phyloP scores from a whole-genome alignment of 92 coral and sea anemone species.

The Parazoanthus darwini region DNA sequence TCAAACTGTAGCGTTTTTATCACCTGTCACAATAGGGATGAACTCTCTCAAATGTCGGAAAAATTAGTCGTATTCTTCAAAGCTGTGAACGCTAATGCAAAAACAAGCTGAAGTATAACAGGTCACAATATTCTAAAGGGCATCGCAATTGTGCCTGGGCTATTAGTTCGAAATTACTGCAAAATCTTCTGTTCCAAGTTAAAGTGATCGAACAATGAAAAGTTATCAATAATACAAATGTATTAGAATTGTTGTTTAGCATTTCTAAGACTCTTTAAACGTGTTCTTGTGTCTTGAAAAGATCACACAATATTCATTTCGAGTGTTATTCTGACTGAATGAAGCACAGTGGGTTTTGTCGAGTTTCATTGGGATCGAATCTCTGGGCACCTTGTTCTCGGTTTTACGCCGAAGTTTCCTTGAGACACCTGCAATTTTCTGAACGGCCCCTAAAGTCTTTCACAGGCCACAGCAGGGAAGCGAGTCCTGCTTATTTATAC shows the following conservation, averaged over 20 bases:
- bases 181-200: conserved; percentile 20
- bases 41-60: background rate
- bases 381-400: background rate
- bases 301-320: conserved; percentile 10
- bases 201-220: conserved; percentile 18
- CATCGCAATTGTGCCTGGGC: conserved; percentile 3
- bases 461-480: conserved; percentile 11
- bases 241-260: background rate
- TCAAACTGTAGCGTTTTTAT: background rate
- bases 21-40: conserved; percentile 33
- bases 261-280: conserved; percentile 13
- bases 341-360: background rate
- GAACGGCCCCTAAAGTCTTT: conserved; percentile 5
- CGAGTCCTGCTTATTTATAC: conserved; percentile 23
- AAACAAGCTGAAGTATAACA: conserved; percentile 6
- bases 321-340: background rate
- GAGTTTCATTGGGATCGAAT: background rate
- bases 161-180: conserved; percentile 31
- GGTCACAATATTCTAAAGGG: conserved; percentile 6
- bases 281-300: background rate
- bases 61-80: conserved; percentile 19
- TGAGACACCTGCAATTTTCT: conserved; percentile 23
- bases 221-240: background rate
- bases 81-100: conserved; percentile 18
- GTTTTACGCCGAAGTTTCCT: background rate